Conservation (phyloP, 2,888 invertebrate species). For the Orchestes rusci region DNA sequence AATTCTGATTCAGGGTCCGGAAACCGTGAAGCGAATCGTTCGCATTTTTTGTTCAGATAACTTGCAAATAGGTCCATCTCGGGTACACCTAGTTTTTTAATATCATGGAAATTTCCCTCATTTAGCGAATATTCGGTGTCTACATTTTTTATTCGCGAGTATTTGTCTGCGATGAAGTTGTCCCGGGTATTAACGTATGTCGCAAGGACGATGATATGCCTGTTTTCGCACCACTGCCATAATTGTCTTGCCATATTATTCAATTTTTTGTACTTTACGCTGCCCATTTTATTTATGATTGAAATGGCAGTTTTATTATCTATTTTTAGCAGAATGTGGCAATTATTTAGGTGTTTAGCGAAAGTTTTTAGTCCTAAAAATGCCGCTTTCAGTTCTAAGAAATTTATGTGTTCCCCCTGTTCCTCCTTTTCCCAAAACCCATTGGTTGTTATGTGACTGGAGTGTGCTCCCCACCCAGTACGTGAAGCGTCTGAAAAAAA, state of each 20-base stretch:
- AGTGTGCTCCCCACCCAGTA: no score
- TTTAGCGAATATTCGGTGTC: constrained; percentile 1
- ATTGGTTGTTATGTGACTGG: no score
- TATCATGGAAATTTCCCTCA: not conserved
- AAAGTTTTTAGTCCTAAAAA: no score
- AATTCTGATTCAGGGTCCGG: constrained; percentile 3
- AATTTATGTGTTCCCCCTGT: no score
- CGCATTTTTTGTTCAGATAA: constrained; percentile 1
- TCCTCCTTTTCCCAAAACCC: no score
- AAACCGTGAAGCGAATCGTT: constrained; percentile 7
- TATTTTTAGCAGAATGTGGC: not conserved
- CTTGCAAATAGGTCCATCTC: constrained; percentile 1
- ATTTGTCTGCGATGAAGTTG: not conserved
- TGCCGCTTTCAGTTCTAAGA: no score
- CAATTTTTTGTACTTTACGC: not conserved
- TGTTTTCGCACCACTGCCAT: constrained; percentile 20
- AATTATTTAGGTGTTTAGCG: no score
- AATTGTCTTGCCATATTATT: constrained; percentile 9
- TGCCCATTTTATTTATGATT: constrained; percentile 1
- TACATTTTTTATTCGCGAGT: not conserved
- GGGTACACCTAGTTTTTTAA: not conserved
- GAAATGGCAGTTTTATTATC: not conserved
- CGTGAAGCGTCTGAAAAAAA: not conserved
- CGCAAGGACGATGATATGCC: constrained; percentile 6
- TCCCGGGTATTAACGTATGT: not conserved